phyloP scores from a whole-genome alignment of 2,113 vertebrate species.

The Bufo gargarizans region DNA sequence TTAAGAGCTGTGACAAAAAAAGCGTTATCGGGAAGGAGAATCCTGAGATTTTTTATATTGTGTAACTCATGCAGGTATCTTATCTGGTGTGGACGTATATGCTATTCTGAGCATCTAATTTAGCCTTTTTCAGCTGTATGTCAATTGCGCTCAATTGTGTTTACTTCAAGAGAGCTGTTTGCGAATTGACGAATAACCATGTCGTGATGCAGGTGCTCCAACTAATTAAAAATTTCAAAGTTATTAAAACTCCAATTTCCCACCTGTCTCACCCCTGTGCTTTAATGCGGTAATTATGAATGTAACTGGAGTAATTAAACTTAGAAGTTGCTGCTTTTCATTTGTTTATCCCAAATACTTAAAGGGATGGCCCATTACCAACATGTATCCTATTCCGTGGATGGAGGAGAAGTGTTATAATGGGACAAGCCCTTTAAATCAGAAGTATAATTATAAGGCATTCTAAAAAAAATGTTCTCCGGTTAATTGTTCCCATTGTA shows the following conservation, averaged over 20 bases:
- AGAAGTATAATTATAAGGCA: too few species aligned
- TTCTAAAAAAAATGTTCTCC: too few species aligned
- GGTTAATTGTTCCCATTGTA: too few species aligned
- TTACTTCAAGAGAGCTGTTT: background rate
- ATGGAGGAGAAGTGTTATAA: too few species aligned
- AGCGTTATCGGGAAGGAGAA: constrained; percentile 19
- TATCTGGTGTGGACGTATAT: background rate
- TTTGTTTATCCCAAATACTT: background rate
- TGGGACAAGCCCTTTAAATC: too few species aligned
- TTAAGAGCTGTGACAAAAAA: constrained; percentile 25
- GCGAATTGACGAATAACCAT: constrained; percentile 8
- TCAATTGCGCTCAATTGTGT: background rate
- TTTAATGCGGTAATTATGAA: background rate
- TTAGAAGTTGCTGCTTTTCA: background rate
- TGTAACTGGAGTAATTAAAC: background rate
- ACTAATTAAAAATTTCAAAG: background rate
- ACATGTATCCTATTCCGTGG: too few species aligned
- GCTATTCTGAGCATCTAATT: background rate
- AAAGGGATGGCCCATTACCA: too few species aligned
- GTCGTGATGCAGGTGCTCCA: constrained; percentile 16
- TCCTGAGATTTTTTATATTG: background rate
- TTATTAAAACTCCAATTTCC: constrained; percentile 17
- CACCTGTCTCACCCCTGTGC: constrained; percentile 2
- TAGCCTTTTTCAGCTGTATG: background rate
- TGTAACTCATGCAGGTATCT: background rate